Evolutionary conservation across 92 coral and sea anemone species (phyloP).

Genomic region (Siderastrea siderea): DNA sequence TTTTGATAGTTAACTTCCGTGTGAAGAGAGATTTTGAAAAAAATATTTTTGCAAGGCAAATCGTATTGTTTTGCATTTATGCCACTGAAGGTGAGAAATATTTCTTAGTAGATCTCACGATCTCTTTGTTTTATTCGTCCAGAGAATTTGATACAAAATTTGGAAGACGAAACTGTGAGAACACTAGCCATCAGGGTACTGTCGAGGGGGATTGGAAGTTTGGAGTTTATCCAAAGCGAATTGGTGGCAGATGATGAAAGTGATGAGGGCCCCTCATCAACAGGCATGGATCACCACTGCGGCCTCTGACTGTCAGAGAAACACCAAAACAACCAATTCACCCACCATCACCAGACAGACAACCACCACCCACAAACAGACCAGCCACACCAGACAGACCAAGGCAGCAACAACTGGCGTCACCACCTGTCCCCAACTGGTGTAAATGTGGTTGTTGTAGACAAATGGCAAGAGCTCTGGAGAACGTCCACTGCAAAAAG

Average conservation of each 20-base stretch:
- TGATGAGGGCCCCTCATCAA: neutral
- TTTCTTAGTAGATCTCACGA: neutral
- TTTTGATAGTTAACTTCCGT: no score
- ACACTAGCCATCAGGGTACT: conserved; percentile 1
- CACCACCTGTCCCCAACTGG: conserved; percentile 9
- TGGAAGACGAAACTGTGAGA: neutral
- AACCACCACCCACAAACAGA: neutral
- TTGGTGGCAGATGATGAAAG: neutral
- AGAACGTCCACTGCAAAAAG: neutral
- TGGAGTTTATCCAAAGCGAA: neutral
- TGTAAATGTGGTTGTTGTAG: conserved; percentile 16
- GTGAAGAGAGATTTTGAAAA: no score
- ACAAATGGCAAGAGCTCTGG: neutral
- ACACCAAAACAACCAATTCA: neutral
- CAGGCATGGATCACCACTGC: neutral
- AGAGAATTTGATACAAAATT: neutral
- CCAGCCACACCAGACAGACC: conserved; percentile 9
- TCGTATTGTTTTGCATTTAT: no score
- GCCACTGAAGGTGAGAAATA: neutral
- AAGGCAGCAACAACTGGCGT: neutral
- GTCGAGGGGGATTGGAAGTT: neutral
- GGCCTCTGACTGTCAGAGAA: neutral
- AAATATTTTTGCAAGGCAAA: no score
- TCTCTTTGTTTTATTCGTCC: no score
- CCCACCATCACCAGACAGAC: neutral